Base-by-base conservation (phyloP, 1,140 invertebrate genomes). In the Pemphigus obesinymphae region DNA sequence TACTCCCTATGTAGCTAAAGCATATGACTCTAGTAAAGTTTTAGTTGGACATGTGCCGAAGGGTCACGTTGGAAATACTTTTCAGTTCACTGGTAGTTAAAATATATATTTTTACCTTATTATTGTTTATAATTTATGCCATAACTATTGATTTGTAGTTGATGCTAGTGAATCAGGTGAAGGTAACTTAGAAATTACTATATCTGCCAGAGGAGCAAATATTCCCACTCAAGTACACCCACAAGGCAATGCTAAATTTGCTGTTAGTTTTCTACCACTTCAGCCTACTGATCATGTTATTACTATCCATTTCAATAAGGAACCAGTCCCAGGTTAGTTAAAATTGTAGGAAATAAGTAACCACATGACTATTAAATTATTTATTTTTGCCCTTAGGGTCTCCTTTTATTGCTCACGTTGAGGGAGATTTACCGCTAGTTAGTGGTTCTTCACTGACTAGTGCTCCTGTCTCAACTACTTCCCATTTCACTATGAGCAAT, bases 211-310 rank as follows among this genome's bases (percentile, higher is more conserved):
- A 86, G 96, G 96, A 8, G 91, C 95, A 63, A 97, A 97, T 86
- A 96, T 98, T 84, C 96, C 97, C 23, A 99, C 97, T 34, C 96
- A 98, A 91, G 97, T 99, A n/a, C 95, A 96, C 87, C 95, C 96
- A 15, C 93, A 98, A 84, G 96, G 95, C 84, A 91, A 91, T 85
- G 91, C 91, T 78, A 91, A 95, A 84, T 99, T 98, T 88, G 95
- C 96, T 72, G 96, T 99, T 75, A 95, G 94, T 83, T 99, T 99
- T 87, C 93, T 97, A 76, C 97, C 97, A 40, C 92, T 95, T 43
- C 96, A 98, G 88, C 92, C 94, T 29, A 94, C 93, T 85, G 95
- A 97, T 87, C 97, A 99, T 87, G 91, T 96, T 48, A 96, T 98
- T 83, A 96, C 96, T 87, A 95, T 99, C 17, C 95, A 96, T 40